Conservation (phyloP, 2,888 invertebrate genomes). For the Esperia sulphurella region DNA sequence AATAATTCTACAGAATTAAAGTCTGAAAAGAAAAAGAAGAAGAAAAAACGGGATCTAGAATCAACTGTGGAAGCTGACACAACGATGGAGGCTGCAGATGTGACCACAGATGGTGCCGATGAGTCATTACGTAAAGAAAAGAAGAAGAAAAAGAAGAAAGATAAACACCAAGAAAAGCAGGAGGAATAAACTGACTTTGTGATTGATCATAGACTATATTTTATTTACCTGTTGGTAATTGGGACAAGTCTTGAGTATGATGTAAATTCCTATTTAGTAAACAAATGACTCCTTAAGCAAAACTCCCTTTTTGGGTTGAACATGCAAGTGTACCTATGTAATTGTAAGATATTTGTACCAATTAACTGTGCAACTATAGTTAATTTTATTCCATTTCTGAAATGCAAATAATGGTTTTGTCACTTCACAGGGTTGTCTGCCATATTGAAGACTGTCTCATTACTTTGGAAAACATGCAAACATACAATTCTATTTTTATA, state of each 20-base stretch:
- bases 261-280: too few relatives aligned
- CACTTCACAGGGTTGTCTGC: too few relatives aligned
- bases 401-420: too few relatives aligned
- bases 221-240: neutral
- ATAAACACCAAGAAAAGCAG: conserved; percentile 79
- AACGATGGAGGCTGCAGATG: conserved; percentile 54
- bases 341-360: too few relatives aligned
- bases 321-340: too few relatives aligned
- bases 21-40: conserved; percentile 82
- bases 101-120: conserved; percentile 52
- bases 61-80: conserved; percentile 47
- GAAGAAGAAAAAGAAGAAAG: conserved; percentile 89
- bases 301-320: too few relatives aligned
- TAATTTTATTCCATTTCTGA: too few relatives aligned
- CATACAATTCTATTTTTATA: neutral
- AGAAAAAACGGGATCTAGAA: conserved; percentile 81
- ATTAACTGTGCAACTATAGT: too few relatives aligned
- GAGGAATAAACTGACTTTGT: conserved; percentile 44
- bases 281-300: too few relatives aligned
- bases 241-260: too few relatives aligned
- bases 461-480: neutral
- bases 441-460: too few relatives aligned
- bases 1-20: conserved; percentile 64
- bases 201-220: conserved; percentile 1
- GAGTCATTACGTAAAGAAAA: conserved; percentile 81